These are phyloP conservation scores for Malaclemys terrapin DNA, from an alignment of 2,113 vertebrate genomes.

Conservation along the genomic window DNA sequence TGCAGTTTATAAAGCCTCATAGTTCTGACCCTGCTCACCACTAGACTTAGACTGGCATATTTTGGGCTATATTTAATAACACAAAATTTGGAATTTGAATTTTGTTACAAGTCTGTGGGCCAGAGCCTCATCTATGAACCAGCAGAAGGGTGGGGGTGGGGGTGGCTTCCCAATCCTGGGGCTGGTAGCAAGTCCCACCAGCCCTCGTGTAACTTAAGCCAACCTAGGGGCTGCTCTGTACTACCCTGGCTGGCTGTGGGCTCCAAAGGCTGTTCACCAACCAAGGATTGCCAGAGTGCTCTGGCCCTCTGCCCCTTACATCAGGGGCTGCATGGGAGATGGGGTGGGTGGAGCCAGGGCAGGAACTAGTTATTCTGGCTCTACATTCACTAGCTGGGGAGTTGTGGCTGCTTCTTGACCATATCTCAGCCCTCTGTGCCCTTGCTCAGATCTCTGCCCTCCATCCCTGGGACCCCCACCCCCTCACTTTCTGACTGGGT, in stretches of 20 bases:
- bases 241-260: neutral
- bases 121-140: neutral
- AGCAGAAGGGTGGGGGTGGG: neutral
- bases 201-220: neutral
- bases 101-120: neutral
- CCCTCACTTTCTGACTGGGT: neutral
- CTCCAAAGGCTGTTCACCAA: neutral
- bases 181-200: neutral
- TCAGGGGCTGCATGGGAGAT: neutral
- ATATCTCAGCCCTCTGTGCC: neutral
- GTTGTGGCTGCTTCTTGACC: neutral
- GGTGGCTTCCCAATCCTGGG: neutral
- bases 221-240: neutral
- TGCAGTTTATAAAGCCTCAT: neutral
- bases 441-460: neutral
- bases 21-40: neutral
- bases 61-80: neutral
- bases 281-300: neutral
- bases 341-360: neutral
- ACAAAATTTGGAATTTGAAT: neutral
- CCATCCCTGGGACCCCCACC: neutral
- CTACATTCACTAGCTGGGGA: neutral
- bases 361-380: neutral
- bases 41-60: neutral
- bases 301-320: neutral